These are phyloP conservation scores for Nudaria mundana DNA, from an alignment of 2,888 invertebrate genomes.

Conservation along the genomic window DNA sequence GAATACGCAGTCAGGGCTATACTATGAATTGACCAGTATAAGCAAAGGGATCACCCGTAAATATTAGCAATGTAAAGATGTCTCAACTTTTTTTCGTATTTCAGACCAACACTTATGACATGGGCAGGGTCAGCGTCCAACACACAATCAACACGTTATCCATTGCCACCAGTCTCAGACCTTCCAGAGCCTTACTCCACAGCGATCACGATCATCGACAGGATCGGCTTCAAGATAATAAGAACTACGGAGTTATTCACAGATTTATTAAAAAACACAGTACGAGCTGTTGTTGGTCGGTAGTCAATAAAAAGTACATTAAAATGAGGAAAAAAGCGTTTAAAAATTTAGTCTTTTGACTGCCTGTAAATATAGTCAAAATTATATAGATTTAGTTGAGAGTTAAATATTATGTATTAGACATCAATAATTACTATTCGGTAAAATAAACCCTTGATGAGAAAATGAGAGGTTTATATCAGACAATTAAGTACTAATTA, in stretches of 20 bases:
- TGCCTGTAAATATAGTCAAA: constrained; percentile 3
- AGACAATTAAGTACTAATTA: no score
- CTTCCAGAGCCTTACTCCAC: constrained; percentile 56
- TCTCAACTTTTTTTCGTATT: constrained; percentile 30
- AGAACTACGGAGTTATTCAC: constrained; percentile 72
- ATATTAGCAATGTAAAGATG: no score
- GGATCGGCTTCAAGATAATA: constrained; percentile 74
- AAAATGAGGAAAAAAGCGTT: no score
- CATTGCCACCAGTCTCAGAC: constrained; percentile 51
- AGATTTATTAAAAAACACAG: constrained; percentile 69
- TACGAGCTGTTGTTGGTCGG: constrained; percentile 68
- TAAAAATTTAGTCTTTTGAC: constrained; percentile 4
- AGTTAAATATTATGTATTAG: background rate
- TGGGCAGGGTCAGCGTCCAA: constrained; percentile 51
- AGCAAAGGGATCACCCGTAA: no score
- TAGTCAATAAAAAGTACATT: constrained; percentile 14
- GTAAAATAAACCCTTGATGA: background rate
- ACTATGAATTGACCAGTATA: no score
- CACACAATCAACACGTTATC: constrained; percentile 54
- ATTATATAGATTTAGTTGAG: constrained; percentile 4
- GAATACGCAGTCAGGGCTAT: no score
- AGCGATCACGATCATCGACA: constrained; percentile 71
- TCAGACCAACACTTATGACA: constrained; percentile 56
- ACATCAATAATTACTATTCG: background rate
- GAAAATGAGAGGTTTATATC: no score